Base-by-base conservation (phyloP, 2,888 invertebrate species). In the Drosophila falleni region DNA sequence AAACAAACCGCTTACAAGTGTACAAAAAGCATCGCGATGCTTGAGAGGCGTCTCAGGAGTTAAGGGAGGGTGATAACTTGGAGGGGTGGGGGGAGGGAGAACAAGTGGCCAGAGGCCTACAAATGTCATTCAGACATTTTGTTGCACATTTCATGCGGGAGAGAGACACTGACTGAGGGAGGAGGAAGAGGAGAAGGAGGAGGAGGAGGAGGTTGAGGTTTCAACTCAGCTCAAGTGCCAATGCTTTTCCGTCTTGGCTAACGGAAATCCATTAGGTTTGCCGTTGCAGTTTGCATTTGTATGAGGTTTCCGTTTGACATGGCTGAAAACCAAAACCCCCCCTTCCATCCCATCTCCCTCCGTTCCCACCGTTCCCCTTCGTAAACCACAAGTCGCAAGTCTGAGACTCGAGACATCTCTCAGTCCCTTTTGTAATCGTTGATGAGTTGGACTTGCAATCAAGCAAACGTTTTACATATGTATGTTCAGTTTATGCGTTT, bases 181-280 rank as follows among this genome's bases (percentile, higher is more conserved):
- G 23, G 8, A 15, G 8, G 13, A 35, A 13, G 4, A 0, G 13
- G 5, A 13, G 35, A 13, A 10, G 10, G 33, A 1, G 35, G 6
- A 11, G 11, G 33, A 10, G 11, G 35, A 9, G 23, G 29, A 56
- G 49, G 29, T 69, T 53, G 41, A 23, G n/a, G 35, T 10, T 10
- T 26, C 19, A 16, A 39, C 47, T 51, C 16, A 15, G 42, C 74
- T 83, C 86, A 83, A 87, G 87, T 85, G 81, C 71, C 83, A 73
- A 74, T 68, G 82, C 81, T 72, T 82, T 84, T 85, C 74, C 84
- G 80, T 71, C 66, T 71, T 78, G 80, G 81, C 81, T 74, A 72
- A 67, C 89, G 87, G 87, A 87, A 89, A 89, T 87, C 89, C 87
- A 87, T 87, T 87, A 87, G 81, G 89, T 75, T 81, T 72, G 63